Evolutionary conservation across 2,888 invertebrate species (phyloP).

Genomic region (Cactoblastis cactorum): DNA sequence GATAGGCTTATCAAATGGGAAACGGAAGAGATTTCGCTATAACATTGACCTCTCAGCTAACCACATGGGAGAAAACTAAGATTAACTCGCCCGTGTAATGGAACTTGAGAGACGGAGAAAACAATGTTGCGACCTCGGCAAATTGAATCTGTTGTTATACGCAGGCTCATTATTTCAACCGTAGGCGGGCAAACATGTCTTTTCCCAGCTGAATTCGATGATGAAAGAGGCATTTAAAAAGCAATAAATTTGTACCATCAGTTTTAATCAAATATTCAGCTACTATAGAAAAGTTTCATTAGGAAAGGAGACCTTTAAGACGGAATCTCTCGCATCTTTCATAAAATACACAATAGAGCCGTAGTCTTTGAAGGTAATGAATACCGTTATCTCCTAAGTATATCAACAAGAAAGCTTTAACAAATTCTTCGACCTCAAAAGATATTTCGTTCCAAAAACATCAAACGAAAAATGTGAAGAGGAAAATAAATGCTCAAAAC

Average conservation of each 20-base stretch:
- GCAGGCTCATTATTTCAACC: neutral
- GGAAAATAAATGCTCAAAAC: conserved; percentile 24
- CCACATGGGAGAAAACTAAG: conserved; percentile 11
- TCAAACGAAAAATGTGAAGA: conserved; percentile 29
- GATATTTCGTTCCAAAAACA: conserved; percentile 25
- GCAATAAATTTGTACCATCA: no score
- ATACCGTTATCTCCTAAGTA: conserved; percentile 14
- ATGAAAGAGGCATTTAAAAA: no score
- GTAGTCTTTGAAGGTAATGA: conserved; percentile 8
- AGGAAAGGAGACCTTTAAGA: neutral
- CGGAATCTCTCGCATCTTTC: neutral
- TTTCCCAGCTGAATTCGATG: no score
- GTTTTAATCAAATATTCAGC: neutral
- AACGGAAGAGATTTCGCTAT: neutral
- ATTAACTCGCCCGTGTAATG: conserved; percentile 13
- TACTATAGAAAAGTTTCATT: neutral
- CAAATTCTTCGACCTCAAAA: conserved; percentile 25
- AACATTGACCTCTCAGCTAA: conserved; percentile 6
- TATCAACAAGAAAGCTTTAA: conserved; percentile 13
- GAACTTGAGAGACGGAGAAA: conserved; percentile 4
- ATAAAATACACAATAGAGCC: conserved; percentile 3
- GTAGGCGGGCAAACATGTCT: neutral
- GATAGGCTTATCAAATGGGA: neutral
- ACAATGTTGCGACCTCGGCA: conserved; percentile 9
- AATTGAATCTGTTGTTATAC: conserved; percentile 12